phyloP scores from a whole-genome alignment of 2,888 invertebrate species.

The Apotomis betuletana region DNA sequence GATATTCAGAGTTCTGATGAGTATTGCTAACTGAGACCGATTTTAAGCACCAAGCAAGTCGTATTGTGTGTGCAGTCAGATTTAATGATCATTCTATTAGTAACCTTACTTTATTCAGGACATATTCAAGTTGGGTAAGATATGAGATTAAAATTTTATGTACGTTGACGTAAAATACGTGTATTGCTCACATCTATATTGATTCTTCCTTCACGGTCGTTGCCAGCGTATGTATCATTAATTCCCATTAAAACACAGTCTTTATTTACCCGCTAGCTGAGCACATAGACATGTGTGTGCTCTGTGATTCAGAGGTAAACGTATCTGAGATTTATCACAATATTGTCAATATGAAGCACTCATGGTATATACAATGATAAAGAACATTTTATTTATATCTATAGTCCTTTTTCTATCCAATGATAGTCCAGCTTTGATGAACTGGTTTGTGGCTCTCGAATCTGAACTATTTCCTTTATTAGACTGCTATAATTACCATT shows the following conservation, averaged over 20 bases:
- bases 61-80: too few relatives aligned
- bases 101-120: too few relatives aligned
- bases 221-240: constrained; percentile 3
- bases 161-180: neutral
- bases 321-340: constrained; percentile 19
- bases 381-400: neutral
- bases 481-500: too few relatives aligned
- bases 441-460: too few relatives aligned
- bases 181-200: neutral
- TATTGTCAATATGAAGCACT: constrained; percentile 9
- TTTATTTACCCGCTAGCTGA: constrained; percentile 34
- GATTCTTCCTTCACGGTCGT: neutral
- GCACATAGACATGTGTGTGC: constrained; percentile 25
- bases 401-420: too few relatives aligned
- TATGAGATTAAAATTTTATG: neutral
- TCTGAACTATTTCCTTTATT: too few relatives aligned
- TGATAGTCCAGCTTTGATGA: too few relatives aligned
- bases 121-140: too few relatives aligned
- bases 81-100: too few relatives aligned
- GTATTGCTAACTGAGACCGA: too few relatives aligned
- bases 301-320: constrained; percentile 35
- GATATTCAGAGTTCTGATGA: too few relatives aligned
- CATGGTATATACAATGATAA: neutral
- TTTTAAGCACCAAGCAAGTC: too few relatives aligned
- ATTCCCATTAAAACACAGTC: constrained; percentile 17